Conservation (phyloP, 2,797 vertebrate species). For the Crocodylus rhombifer region DNA sequence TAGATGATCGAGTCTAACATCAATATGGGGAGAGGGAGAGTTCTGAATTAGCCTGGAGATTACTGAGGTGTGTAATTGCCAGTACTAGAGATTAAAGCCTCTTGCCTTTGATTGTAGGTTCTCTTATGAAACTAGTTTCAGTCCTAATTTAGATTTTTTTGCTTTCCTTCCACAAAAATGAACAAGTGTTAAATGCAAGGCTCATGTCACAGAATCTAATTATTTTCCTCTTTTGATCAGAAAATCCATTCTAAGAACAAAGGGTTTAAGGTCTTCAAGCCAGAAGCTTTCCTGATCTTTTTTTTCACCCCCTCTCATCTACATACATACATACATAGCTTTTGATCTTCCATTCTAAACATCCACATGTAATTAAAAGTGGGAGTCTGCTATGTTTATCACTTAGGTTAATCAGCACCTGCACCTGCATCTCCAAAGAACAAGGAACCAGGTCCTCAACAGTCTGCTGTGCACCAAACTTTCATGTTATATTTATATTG, state of each 20-base stretch:
- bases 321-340: not conserved
- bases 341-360: constrained; percentile 20
- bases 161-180: not conserved
- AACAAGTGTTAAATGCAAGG: not conserved
- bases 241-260: constrained; percentile 18
- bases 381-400: not conserved
- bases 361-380: constrained; percentile 14
- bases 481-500: rapidly evolving
- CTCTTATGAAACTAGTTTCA: not conserved
- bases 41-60: constrained; percentile 21
- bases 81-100: constrained; percentile 25
- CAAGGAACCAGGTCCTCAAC: not conserved
- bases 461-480: not conserved
- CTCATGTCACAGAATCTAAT: constrained; percentile 17
- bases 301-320: not conserved
- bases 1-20: not conserved
- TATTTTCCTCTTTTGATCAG: constrained; percentile 35
- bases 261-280: not conserved
- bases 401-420: constrained; percentile 48
- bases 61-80: constrained; percentile 37
- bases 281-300: not conserved
- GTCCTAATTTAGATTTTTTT: not conserved
- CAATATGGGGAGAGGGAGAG: not conserved
- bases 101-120: constrained; percentile 26
- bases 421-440: not conserved